Conservation (phyloP, 2,113 vertebrate genomes). For the Platycercus adscitus region DNA sequence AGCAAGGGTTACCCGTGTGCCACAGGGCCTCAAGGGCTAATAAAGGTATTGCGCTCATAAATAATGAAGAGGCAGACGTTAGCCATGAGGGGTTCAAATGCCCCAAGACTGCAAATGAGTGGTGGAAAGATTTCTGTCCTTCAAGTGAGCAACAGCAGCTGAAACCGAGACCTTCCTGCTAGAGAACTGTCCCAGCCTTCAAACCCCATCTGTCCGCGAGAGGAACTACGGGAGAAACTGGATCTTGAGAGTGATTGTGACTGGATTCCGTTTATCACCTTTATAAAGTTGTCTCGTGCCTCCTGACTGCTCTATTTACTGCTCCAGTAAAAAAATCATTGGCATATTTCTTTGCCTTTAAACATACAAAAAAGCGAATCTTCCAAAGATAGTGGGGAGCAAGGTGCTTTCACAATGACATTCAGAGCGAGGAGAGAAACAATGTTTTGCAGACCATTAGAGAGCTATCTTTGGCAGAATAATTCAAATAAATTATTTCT, state of each 20-base stretch:
- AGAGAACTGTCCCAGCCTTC: not conserved
- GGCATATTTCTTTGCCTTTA: conserved; percentile 43
- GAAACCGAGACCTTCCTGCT: not conserved
- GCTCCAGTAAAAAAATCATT: conserved; percentile 17
- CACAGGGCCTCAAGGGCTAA: not conserved
- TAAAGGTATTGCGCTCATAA: not conserved
- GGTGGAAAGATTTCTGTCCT: not conserved
- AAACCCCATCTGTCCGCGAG: not conserved
- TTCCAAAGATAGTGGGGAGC: conserved; percentile 49
- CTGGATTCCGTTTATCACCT: not conserved
- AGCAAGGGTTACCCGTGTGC: not conserved
- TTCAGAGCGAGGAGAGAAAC: conserved; percentile 64
- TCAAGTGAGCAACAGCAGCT: not conserved
- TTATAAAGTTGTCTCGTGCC: not conserved
- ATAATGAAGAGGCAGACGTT: not conserved
- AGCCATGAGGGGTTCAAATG: not conserved
- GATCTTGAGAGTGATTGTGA: not conserved
- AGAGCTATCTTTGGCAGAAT: conserved; percentile 78
- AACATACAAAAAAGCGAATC: conserved; percentile 60
- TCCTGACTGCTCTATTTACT: conserved; percentile 16
- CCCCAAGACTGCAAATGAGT: not conserved
- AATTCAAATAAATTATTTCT: conserved; percentile 62
- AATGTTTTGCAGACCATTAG: conserved; percentile 55
- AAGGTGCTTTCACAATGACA: conserved; percentile 62
- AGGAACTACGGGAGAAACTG: not conserved